Evolutionary conservation across 2,113 vertebrate species (phyloP).

Genomic region (Protomyctophum bolini): DNA sequence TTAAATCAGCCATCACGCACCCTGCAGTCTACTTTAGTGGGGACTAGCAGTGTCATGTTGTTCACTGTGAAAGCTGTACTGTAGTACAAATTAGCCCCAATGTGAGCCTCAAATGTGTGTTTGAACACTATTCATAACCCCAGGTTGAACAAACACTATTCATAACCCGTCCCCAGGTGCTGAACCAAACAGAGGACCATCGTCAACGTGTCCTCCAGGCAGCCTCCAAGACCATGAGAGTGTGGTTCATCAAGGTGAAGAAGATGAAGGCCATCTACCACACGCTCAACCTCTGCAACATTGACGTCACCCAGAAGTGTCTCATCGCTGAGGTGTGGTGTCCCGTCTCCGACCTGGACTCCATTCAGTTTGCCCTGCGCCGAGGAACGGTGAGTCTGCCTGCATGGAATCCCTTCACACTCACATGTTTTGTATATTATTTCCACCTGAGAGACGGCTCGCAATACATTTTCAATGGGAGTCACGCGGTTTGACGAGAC

Average conservation of each 20-base stretch:
- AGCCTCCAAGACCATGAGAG: constrained; percentile 92
- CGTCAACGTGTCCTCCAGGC: constrained; percentile 95
- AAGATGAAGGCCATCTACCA: constrained; percentile 99
- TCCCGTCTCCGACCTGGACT: constrained; percentile 94
- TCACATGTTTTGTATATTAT: too few relatives aligned
- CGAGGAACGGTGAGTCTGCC: constrained; percentile 89
- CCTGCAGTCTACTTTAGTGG: too few relatives aligned
- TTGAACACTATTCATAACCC: too few relatives aligned
- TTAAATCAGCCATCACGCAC: too few relatives aligned
- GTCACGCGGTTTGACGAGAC: too few relatives aligned
- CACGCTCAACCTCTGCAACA: constrained; percentile 97
- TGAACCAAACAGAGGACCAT: constrained; percentile 98
- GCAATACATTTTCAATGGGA: too few relatives aligned
- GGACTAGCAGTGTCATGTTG: too few relatives aligned
- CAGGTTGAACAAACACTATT: too few relatives aligned
- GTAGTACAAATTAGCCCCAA: not conserved
- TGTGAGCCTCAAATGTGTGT: not conserved
- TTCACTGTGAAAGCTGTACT: too few relatives aligned
- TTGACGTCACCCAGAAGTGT: constrained; percentile 98
- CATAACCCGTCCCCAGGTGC: constrained; percentile 82
- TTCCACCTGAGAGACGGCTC: too few relatives aligned
- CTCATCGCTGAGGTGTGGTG: constrained; percentile 99
- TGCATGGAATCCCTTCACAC: not conserved
- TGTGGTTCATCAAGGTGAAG: constrained; percentile 98
- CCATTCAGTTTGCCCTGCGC: constrained; percentile 95